Percentiles rank a stretch among this genome's conserved stretches.
Conservation (phyloP, 2,888 invertebrate genomes). For the Neria commutata region DNA sequence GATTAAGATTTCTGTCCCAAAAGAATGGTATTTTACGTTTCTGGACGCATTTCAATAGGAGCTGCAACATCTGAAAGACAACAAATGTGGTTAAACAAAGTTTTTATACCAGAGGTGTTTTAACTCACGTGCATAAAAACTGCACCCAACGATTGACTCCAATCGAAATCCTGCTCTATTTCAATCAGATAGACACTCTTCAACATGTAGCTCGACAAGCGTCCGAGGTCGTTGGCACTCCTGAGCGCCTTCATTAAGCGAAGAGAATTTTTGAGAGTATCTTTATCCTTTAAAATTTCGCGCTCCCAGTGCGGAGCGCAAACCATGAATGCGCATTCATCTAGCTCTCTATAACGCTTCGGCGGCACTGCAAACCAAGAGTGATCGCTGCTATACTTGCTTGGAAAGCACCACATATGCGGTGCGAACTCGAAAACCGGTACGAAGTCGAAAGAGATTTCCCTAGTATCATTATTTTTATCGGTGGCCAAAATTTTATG, state of each 20-base stretch:
- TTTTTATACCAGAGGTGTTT: no score
- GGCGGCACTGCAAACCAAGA: conserved; percentile 46
- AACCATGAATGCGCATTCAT: conserved; percentile 32
- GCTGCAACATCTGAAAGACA: no score
- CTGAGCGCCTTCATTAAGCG: conserved; percentile 44
- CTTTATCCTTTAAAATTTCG: conserved; percentile 29
- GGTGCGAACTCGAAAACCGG: conserved; percentile 40
- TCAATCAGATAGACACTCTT: conserved; percentile 38
- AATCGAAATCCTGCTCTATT: neutral
- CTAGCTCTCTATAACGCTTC: conserved; percentile 6
- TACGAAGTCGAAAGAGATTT: conserved; percentile 46
- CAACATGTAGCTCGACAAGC: conserved; percentile 42
- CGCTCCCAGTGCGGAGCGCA: conserved; percentile 42
- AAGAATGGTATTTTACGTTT: no score
- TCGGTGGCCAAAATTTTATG: conserved; percentile 42
- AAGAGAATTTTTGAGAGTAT: conserved; percentile 42
- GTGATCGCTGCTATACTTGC: neutral
- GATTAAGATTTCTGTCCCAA: no score
- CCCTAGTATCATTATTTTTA: conserved; percentile 1
- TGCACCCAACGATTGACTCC: no score
- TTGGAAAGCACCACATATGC: conserved; percentile 24
- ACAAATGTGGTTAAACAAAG: no score
- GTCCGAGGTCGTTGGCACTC: conserved; percentile 31
- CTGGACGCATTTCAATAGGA: no score
- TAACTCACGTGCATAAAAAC: no score